phyloP scores from a whole-genome alignment of 2,797 vertebrate species.

The Sternarchorhynchus goeldii region DNA sequence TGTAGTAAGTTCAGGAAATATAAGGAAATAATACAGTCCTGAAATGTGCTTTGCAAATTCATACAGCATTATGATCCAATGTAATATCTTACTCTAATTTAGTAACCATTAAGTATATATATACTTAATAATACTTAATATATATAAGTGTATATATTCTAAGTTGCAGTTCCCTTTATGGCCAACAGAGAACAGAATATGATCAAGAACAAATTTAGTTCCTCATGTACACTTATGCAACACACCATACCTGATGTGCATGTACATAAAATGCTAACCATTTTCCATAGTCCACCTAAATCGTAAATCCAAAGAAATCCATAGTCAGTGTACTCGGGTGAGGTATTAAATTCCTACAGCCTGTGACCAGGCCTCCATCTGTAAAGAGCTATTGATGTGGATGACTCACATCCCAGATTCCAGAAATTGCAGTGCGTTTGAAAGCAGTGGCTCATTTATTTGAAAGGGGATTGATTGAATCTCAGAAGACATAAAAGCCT shows the following conservation, averaged over 20 bases:
- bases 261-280: background rate
- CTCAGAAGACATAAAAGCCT: slow-evolving; percentile 52
- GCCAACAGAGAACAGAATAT: slow-evolving; percentile 49
- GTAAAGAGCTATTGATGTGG: slow-evolving; percentile 38
- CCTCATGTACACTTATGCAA: slow-evolving; percentile 7
- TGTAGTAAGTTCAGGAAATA: too few species aligned
- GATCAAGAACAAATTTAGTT: slow-evolving; percentile 27
- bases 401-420: slow-evolving; percentile 51
- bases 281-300: background rate
- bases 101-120: background rate
- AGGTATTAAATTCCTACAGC: slow-evolving; percentile 6
- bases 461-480: slow-evolving; percentile 57
- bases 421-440: slow-evolving; percentile 44
- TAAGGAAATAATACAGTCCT: background rate
- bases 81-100: too few species aligned
- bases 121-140: too few species aligned
- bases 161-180: slow-evolving; percentile 33
- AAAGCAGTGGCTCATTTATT: slow-evolving; percentile 47
- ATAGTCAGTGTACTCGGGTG: slow-evolving; percentile 2
- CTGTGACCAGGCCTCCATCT: slow-evolving; percentile 25
- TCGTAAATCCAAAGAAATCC: slow-evolving; percentile 1
- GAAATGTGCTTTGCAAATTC: background rate
- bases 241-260: background rate
- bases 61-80: too few species aligned
- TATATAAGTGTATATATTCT: background rate